Conservation (phyloP, 2,888 invertebrate genomes). For the Scrobipalpa costella region DNA sequence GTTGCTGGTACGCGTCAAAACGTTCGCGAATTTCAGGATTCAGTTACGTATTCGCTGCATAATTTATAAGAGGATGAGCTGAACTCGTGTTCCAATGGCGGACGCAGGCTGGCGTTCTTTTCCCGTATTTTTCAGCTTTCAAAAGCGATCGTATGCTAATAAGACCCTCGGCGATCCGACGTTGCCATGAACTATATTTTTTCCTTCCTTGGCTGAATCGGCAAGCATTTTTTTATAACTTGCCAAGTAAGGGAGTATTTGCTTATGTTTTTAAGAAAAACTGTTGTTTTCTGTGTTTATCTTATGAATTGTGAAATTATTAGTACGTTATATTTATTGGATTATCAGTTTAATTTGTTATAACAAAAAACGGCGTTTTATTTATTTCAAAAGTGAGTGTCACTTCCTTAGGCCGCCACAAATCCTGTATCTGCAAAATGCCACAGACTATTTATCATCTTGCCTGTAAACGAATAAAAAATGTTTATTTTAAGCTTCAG, state of each 20-base stretch:
- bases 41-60: slow-evolving; percentile 56
- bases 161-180: slow-evolving; percentile 51
- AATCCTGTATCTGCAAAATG: not conserved
- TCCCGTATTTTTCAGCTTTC: slow-evolving; percentile 61
- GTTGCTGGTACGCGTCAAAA: slow-evolving; percentile 37
- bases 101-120: slow-evolving; percentile 44
- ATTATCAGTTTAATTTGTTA: not conserved
- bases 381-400: not conserved
- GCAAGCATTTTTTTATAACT: slow-evolving; percentile 14
- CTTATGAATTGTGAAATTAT: not conserved
- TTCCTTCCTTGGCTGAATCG: slow-evolving; percentile 23
- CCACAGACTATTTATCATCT: slow-evolving; percentile 25
- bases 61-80: slow-evolving; percentile 65
- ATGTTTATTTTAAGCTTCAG: slow-evolving; percentile 29
- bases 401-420: not conserved
- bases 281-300: not conserved
- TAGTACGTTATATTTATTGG: not conserved
- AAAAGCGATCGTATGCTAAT: slow-evolving; percentile 66
- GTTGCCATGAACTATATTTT: slow-evolving; percentile 44
- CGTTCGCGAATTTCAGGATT: slow-evolving; percentile 46
- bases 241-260: too few species aligned
- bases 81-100: slow-evolving; percentile 58
- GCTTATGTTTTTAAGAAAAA: too few species aligned
- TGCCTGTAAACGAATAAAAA: slow-evolving; percentile 23
- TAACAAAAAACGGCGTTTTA: not conserved